A percentile compares a stretch with the other conserved stretches of the same genome.
Conservation (phyloP, 2,888 invertebrate genomes). For the Aelia acuminata region DNA sequence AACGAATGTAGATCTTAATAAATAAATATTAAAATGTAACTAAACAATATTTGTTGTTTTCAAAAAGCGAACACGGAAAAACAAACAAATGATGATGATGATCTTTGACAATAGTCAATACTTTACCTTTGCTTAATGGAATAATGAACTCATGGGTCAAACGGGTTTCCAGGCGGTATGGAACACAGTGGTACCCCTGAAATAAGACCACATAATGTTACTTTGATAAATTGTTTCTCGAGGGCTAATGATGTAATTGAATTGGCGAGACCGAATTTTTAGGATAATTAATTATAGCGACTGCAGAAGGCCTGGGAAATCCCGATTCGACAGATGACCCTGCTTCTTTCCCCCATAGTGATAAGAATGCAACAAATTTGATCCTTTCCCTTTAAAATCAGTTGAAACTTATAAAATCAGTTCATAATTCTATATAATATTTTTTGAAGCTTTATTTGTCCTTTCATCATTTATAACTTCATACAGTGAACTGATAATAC, state of each 20-base stretch:
- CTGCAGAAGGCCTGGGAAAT: neutral
- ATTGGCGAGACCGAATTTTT: neutral
- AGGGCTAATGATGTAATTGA: slow-evolving; percentile 19
- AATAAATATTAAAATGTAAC: too few relatives aligned
- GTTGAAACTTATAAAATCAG: neutral
- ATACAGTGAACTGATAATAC: too few relatives aligned
- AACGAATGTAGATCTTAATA: too few relatives aligned
- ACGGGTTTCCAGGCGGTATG: neutral
- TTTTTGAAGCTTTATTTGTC: too few relatives aligned
- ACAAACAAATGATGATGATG: too few relatives aligned
- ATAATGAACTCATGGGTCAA: neutral
- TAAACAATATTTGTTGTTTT: too few relatives aligned
- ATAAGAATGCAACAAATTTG: neutral
- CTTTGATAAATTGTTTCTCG: neutral
- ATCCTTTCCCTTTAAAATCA: neutral
- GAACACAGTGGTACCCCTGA: neutral
- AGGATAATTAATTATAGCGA: neutral
- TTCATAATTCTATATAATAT: too few relatives aligned
- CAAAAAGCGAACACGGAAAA: too few relatives aligned
- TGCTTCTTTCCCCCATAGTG: neutral
- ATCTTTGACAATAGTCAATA: too few relatives aligned
- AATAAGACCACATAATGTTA: neutral
- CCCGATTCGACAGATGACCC: neutral
- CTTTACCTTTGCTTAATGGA: neutral
- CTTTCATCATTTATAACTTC: too few relatives aligned